Conservation (phyloP, 2,113 vertebrate species). For the Malaclemys terrapin region DNA sequence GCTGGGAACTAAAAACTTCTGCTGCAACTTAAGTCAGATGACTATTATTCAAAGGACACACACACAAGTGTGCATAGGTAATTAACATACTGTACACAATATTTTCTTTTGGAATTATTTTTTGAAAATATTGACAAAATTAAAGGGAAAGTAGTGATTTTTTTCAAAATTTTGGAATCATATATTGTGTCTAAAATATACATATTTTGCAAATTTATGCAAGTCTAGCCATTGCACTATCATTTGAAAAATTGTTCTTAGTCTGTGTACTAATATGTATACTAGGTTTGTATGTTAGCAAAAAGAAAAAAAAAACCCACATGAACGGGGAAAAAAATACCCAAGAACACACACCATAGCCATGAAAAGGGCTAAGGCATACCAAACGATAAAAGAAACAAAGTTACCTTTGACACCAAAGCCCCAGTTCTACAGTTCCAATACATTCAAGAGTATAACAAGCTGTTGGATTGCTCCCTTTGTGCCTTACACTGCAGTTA, state of each 20-base stretch:
- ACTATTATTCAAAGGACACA: background rate
- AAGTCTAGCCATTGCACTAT: background rate
- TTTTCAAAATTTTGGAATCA: background rate
- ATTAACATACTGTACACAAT: background rate
- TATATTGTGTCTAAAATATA: background rate
- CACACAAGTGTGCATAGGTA: background rate
- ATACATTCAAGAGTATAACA: background rate
- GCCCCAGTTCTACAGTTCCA: background rate
- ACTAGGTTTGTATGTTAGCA: background rate
- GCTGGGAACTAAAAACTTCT: conserved; percentile 11
- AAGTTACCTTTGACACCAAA: background rate
- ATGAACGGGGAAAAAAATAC: background rate
- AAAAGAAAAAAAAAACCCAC: background rate
- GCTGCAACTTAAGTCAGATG: background rate
- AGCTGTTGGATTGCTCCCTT: background rate
- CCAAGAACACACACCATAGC: background rate
- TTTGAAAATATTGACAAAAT: background rate
- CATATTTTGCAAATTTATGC: background rate
- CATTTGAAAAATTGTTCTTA: background rate
- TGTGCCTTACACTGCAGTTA: background rate
- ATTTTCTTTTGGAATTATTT: background rate
- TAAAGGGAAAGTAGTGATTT: background rate
- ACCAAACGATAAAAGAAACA: background rate
- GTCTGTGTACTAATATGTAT: background rate
- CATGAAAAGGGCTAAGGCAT: background rate